A percentile compares a stretch with the other conserved stretches of the same genome.
These are phyloP conservation scores for Orchestes rusci DNA, from an alignment of 2,888 invertebrate species.

Conservation along the genomic window DNA sequence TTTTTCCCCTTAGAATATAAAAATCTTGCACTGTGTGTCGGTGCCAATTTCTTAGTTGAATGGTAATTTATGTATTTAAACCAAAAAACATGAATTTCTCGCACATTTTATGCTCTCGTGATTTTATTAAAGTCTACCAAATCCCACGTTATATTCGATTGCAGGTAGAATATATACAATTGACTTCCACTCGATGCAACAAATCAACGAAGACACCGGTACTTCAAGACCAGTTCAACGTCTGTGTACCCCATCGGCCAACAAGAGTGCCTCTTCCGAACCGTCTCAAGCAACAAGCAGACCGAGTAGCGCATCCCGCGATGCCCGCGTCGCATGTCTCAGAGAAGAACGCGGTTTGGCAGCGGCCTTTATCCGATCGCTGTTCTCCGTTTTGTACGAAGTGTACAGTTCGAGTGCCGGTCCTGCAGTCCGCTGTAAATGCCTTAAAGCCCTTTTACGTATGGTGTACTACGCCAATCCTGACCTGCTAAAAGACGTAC, in stretches of 20 bases:
- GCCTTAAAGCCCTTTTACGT: conserved; percentile 87
- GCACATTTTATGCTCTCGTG: too few species aligned
- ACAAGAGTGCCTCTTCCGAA: conserved; percentile 31
- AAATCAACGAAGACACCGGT: conserved; percentile 94
- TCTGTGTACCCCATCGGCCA: conserved; percentile 55
- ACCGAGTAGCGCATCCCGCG: conserved; percentile 43
- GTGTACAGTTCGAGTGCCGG: conserved; percentile 98
- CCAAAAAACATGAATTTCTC: too few species aligned
- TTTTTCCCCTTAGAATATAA: too few species aligned
- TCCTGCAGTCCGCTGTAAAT: conserved; percentile 94
- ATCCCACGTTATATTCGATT: conserved; percentile 1
- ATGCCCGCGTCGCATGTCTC: conserved; percentile 63
- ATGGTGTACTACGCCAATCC: conserved; percentile 94
- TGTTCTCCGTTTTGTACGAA: conserved; percentile 94
- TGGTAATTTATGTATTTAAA: too few species aligned
- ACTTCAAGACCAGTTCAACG: conserved; percentile 70
- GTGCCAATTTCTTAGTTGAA: too few species aligned
- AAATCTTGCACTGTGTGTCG: too few species aligned
- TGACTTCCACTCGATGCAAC: conserved; percentile 95
- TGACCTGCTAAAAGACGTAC: conserved; percentile 70
- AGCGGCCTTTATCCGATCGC: conserved; percentile 59
- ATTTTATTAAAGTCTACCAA: too few species aligned
- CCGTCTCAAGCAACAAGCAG: conserved; percentile 32
- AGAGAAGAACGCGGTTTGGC: conserved; percentile 64
- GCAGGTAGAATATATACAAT: conserved; percentile 85